Evolutionary conservation across 2,113 vertebrate genomes (phyloP).

Genomic region (Oncorhynchus keta): DNA sequence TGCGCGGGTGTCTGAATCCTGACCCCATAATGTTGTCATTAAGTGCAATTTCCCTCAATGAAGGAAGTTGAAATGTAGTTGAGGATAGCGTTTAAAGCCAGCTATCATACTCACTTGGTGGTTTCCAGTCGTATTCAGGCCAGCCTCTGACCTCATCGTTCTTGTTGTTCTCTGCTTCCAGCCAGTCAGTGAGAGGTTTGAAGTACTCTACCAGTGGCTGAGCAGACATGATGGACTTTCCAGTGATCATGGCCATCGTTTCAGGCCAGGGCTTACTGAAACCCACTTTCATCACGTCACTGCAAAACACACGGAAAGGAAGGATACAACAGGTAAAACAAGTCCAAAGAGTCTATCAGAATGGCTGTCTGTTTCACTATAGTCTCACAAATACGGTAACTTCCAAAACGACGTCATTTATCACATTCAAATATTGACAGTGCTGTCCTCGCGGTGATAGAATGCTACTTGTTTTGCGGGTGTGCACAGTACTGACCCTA

Average conservation of each 20-base stretch:
- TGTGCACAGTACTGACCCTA: constrained; percentile 78
- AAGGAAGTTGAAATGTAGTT: no score
- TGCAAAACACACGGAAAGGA: constrained; percentile 48
- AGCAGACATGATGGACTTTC: constrained; percentile 86
- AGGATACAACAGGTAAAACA: no score
- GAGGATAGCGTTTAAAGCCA: no score
- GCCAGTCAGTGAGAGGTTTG: constrained; percentile 84
- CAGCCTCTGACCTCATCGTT: constrained; percentile 87
- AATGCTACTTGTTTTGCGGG: not conserved
- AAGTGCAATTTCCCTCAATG: no score
- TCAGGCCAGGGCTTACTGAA: constrained; percentile 93
- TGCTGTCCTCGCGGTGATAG: no score
- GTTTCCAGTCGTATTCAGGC: constrained; percentile 91
- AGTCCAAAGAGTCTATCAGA: no score
- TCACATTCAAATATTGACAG: no score
- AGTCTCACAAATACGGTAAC: no score
- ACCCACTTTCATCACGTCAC: constrained; percentile 90
- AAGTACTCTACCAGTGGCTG: constrained; percentile 88
- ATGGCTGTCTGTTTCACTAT: no score
- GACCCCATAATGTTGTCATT: no score
- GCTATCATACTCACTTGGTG: constrained; percentile 54
- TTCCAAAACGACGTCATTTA: no score
- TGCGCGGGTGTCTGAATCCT: no score
- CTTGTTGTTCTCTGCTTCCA: constrained; percentile 78
- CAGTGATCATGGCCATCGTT: constrained; percentile 89